A percentile compares a stretch with the other conserved stretches of the same genome.
phyloP scores from a whole-genome alignment of 2,888 invertebrate genomes.

The Nyleta sp. region DNA sequence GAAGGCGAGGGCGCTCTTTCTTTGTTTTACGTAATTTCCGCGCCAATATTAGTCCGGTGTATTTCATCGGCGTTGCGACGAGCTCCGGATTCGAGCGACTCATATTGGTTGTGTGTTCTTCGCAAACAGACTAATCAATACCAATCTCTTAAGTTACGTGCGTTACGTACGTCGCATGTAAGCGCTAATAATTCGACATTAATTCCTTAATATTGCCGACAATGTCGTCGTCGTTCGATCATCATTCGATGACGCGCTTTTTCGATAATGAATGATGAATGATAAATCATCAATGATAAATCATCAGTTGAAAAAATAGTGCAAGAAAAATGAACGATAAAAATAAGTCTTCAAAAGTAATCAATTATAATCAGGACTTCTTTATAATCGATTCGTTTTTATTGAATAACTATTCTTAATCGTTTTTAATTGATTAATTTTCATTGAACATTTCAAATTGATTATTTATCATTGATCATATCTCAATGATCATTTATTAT shows the following conservation, averaged over 20 bases:
- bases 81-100: constrained; percentile 69
- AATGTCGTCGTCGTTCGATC: constrained; percentile 32
- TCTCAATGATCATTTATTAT: too few relatives aligned
- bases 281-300: too few relatives aligned
- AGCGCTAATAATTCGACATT: constrained; percentile 61
- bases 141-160: constrained; percentile 78
- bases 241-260: background rate
- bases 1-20: constrained; percentile 74
- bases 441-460: too few relatives aligned
- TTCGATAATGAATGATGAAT: too few relatives aligned
- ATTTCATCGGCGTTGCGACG: constrained; percentile 74
- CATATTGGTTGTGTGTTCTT: constrained; percentile 79
- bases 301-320: too few relatives aligned
- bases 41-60: constrained; percentile 80
- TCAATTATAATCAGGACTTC: too few relatives aligned
- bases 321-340: too few relatives aligned
- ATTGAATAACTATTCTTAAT: too few relatives aligned
- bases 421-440: too few relatives aligned
- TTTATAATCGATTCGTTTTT: too few relatives aligned
- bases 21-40: constrained; percentile 81
- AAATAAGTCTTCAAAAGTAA: too few relatives aligned
- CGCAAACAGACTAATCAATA: constrained; percentile 81
- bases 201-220: constrained; percentile 63
- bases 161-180: constrained; percentile 57
- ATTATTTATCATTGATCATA: too few relatives aligned